phyloP scores from a whole-genome alignment of 1,140 invertebrate genomes.

The Drosophila mayri region DNA sequence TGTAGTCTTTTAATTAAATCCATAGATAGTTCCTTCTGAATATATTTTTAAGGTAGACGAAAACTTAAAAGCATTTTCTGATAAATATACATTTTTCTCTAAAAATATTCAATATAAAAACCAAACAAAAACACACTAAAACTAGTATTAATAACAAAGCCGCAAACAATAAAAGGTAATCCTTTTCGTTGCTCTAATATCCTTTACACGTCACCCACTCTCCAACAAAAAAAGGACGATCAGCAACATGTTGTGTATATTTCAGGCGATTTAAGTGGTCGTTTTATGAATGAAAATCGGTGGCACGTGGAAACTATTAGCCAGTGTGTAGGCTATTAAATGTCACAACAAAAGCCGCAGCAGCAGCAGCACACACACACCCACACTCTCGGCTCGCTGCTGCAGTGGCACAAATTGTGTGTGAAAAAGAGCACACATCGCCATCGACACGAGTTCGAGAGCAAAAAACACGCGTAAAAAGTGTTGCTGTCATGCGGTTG shows the following conservation, averaged over 20 bases:
- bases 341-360: constrained; percentile 68
- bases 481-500: constrained; percentile 70
- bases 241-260: constrained; percentile 48
- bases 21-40: not conserved
- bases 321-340: constrained; percentile 73
- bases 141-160: not conserved
- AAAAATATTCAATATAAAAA: not conserved
- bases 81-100: not conserved
- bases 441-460: constrained; percentile 25
- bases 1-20: not conserved
- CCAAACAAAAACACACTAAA: not conserved
- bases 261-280: constrained; percentile 42
- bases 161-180: not conserved
- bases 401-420: constrained; percentile 71
- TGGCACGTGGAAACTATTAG: constrained; percentile 79
- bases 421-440: constrained; percentile 68
- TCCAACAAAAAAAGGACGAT: constrained; percentile 13
- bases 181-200: not conserved
- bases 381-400: constrained; percentile 20
- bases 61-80: not conserved
- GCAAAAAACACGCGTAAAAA: constrained; percentile 76
- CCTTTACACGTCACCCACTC: not conserved
- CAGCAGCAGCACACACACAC: constrained; percentile 24
- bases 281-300: constrained; percentile 78
- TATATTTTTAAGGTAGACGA: fast-evolving